phyloP scores from a whole-genome alignment of 2,888 invertebrate species.

The Chrysomela aeneicollis region DNA sequence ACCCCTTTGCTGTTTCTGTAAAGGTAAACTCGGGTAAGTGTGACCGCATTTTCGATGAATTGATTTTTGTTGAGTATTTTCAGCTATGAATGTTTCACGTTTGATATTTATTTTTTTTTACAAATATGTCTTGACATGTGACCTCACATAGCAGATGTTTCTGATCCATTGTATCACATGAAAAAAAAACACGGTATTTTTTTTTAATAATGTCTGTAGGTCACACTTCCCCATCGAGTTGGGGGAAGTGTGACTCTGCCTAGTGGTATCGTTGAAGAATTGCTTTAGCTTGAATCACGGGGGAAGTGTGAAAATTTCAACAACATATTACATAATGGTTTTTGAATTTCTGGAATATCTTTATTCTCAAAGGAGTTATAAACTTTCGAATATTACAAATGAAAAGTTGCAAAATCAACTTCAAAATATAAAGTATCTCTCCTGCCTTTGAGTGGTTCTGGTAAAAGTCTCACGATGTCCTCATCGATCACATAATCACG shows the following conservation, averaged over 20 bases:
- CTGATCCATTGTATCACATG: no score
- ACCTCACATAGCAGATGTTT: no score
- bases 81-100: no score
- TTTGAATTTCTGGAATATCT: background rate
- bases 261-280: background rate
- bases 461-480: conserved; percentile 16
- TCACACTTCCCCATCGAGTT: conserved; percentile 9
- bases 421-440: background rate
- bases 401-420: background rate
- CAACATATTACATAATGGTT: background rate
- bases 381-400: conserved; percentile 1
- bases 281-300: no score
- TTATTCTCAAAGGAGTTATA: background rate
- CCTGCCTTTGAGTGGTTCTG: conserved; percentile 11
- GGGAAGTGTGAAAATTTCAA: no score
- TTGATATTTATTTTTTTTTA: no score
- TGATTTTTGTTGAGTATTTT: no score
- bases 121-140: no score
- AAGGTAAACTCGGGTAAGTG: no score
- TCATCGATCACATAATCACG: conserved; percentile 5
- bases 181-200: no score
- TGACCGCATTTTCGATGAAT: no score
- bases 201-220: background rate
- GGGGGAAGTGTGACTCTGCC: background rate
- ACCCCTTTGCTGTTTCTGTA: no score